Evolutionary conservation across 37 sponge, comb jelly and placozoan species (phyloP), one percentile per base, ranked within the genome.

Genomic region (Bolinopsis microptera): DNA sequence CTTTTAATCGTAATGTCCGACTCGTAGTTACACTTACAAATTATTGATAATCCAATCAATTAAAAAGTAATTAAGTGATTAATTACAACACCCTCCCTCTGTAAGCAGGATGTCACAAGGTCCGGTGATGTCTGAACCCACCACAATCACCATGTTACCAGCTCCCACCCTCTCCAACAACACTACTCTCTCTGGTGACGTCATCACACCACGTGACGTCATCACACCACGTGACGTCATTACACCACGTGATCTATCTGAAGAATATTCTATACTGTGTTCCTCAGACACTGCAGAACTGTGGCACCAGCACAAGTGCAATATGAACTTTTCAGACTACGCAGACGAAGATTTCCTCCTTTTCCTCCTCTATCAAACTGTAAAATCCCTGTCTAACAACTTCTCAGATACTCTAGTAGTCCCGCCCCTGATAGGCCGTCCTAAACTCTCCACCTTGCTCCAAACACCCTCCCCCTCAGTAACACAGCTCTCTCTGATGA

Each of bases 141-240:
- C n/a, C 61, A 48, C 13, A 48, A 5, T 48, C 61, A 48, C 61
- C 61, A 13, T 18, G 61, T 48, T 13, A 48, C 5, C 61, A 48
- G 9, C 5, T 18, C 9, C 61, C 13, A 18, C 61, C 13, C 61
- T 48, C 61, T 48, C 13, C 5, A 13, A 5, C 13, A 13, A 48
- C 61, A n/a, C n/a, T n/a, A n/a, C n/a, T n/a, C n/a, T n/a, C n/a
- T n/a, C n/a, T n/a, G n/a, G 80, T 77, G 80, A 77, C 80, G 80
- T 77, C 80, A 77, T 77, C 8, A 16, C 33, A 77, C 28, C 80
- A 34, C 80, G 80, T 77, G 80, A 77, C 80, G 80, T 77, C 80
- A 77, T 77, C 8, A 35, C 80, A 35, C 28, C 80, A 77, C 80
- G 80, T 77, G 80, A 35, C 80, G 37, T 35, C 74, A 70, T 70